phyloP scores from a whole-genome alignment of 1,140 invertebrate species.

The Mactra quadrangularis region DNA sequence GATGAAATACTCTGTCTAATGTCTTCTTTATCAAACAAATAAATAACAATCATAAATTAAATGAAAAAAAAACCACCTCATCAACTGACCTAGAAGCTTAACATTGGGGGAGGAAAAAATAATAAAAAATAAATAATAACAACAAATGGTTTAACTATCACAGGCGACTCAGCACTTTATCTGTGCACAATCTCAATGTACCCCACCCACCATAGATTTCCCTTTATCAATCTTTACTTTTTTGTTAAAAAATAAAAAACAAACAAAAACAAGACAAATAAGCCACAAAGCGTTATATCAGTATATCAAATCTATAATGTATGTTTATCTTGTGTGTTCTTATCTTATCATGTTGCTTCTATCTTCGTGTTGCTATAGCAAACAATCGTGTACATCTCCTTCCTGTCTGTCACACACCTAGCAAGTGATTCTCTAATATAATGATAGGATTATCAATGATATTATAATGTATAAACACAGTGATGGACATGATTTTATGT shows the following conservation, averaged over 20 bases:
- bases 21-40: too few relatives aligned
- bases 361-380: too few relatives aligned
- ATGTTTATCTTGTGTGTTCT: neutral
- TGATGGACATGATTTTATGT: too few relatives aligned
- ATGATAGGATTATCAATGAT: too few relatives aligned
- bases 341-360: too few relatives aligned
- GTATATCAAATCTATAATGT: neutral
- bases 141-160: constrained; percentile 57
- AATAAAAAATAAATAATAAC: constrained; percentile 52
- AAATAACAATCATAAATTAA: constrained; percentile 35
- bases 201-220: constrained; percentile 25
- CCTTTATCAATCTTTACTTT: too few relatives aligned
- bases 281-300: too few relatives aligned
- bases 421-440: too few relatives aligned
- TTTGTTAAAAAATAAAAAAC: neutral
- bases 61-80: constrained; percentile 29
- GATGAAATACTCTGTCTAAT: too few relatives aligned
- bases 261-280: neutral
- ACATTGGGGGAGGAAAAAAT: constrained; percentile 10
- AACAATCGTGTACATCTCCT: too few relatives aligned
- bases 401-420: too few relatives aligned
- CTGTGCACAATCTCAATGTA: constrained; percentile 53
- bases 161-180: constrained; percentile 48
- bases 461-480: too few relatives aligned
- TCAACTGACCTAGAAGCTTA: constrained; percentile 27